Conservation (phyloP, 2,888 invertebrate genomes). For the Drosophila seclusa region DNA sequence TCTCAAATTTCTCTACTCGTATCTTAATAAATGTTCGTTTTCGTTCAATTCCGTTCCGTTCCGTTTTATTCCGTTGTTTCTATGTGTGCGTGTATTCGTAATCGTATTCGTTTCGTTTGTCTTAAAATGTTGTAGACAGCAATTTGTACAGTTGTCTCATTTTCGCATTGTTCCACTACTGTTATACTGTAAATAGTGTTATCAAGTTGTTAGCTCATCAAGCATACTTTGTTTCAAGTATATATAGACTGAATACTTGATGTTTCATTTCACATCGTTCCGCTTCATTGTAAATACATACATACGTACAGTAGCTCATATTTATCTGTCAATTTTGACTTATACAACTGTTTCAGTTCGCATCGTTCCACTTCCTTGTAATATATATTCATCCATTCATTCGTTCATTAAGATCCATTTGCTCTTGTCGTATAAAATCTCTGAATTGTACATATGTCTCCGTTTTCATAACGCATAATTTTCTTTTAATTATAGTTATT, state of each 20-base stretch:
- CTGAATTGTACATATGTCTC: neutral
- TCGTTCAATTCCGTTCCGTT: conserved; percentile 51
- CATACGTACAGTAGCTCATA: neutral
- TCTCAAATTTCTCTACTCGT: conserved; percentile 62
- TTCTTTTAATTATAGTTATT: neutral
- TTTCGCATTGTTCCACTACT: conserved; percentile 25
- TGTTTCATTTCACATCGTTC: conserved; percentile 14
- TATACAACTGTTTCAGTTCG: conserved; percentile 4
- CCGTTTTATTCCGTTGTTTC: conserved; percentile 35
- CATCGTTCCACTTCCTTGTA: neutral
- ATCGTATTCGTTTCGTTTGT: conserved; percentile 24
- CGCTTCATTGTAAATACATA: conserved; percentile 9
- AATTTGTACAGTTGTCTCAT: conserved; percentile 24
- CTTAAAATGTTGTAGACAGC: conserved; percentile 34
- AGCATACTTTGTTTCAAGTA: neutral
- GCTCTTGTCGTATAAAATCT: neutral
- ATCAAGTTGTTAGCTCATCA: conserved; percentile 14
- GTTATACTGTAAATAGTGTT: conserved; percentile 10
- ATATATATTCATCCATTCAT: neutral
- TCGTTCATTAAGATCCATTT: neutral
- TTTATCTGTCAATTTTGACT: neutral
- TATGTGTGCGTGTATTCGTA: conserved; percentile 24
- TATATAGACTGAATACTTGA: neutral
- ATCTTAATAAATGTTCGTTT: conserved; percentile 60
- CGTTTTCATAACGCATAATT: neutral